Evolutionary conservation across 2,888 invertebrate genomes (phyloP), one percentile per base, ranked within the genome.

Genomic region (Ceraclea dissimilis): DNA sequence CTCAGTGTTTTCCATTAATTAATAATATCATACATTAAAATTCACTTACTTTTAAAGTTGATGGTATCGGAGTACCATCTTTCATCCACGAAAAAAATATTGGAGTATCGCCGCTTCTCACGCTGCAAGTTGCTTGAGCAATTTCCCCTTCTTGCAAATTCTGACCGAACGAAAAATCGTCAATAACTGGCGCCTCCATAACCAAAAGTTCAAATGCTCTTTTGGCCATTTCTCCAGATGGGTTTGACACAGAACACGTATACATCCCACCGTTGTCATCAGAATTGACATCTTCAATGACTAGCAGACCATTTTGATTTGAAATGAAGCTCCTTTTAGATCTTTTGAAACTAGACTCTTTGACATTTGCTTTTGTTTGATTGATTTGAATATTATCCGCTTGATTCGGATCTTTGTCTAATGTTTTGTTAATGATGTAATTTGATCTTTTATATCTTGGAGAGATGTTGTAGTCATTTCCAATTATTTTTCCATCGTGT

Each of bases 91-190:
- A 79, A 66, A 85, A 85, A 71, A 83, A 83, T 65, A 85, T 83
- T 33, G 85, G 85, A 72, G 85, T 72, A 68, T 85, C 85, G 11
- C 85, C 85, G 49, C 82, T 78, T 50, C 85, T 82, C 1, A 90
- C 83, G 64, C 86, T 86, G 67, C 90, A 90, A 49, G 91, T 88
- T 47, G 92, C 87, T 70, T 91, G 86, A 22, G 88, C 88, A 63
- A 92, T 79, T 68, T 91, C 86, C 50, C 90, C 88, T 74, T 93
- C 86, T 70, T 89, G 88, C 0, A 90, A 77, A 67, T 87, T 88
- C 53, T 83, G 82, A 0, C 91, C 90, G 64, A 93, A 85, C 34
- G 82, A 78, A 66, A 94, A 84, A 51, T 90, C 86, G 68, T 91
- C 90, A 65, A 93, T 79, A 51, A 90, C 82, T 0, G 92, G 92